Base-by-base conservation (phyloP, 2,113 vertebrate genomes). In the Hemichromis elongatus region DNA sequence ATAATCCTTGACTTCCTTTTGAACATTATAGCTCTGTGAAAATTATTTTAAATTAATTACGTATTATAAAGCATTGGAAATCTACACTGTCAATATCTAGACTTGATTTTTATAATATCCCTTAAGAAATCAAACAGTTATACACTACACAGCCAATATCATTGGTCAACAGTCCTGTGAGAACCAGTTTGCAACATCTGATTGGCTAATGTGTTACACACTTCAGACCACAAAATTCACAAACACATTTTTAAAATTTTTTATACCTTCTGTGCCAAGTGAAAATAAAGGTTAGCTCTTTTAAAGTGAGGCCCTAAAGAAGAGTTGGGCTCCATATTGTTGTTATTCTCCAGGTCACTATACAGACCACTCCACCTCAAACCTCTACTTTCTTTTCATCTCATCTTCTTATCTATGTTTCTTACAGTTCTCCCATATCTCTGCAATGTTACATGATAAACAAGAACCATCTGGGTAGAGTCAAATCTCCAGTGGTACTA, bases 401-500 rank as follows among this genome's bases (percentile, higher is more conserved):
- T 80, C 33, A 63, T 63, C 33, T 57, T 56, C 83, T 88, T 26
- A 86, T 86, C 54, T 24, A 9, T 37, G 16, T 61, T 56, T 86
- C 70, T 79, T 28, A 18, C 55, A 55, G 30, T 86, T 80, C 79
- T 81, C 59, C 83, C 57, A 70, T 87, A 79, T 83, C 80, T 86
- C 57, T 84, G 77, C 53, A 82, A 90, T 89, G 70, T 84, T 79
- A 83, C 57, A 80, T 37, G 66, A 89, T 66, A 88, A 89, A 82
- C 85, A 81, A n/a, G 37, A 19, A 73, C 84, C 90, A 91, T 88
- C 82, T 83, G 85, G 84, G 80, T 63, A 40, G 53, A 78, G 52
- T 75, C 9, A 55, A 57, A 30, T 79, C 86, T 85, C 68, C 80
- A 83, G 56, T 40, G 82, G 63, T 83, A 42, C 59, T 2, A 10